phyloP scores from a whole-genome alignment of 2,113 vertebrate species.

The Semnornis frantzii region DNA sequence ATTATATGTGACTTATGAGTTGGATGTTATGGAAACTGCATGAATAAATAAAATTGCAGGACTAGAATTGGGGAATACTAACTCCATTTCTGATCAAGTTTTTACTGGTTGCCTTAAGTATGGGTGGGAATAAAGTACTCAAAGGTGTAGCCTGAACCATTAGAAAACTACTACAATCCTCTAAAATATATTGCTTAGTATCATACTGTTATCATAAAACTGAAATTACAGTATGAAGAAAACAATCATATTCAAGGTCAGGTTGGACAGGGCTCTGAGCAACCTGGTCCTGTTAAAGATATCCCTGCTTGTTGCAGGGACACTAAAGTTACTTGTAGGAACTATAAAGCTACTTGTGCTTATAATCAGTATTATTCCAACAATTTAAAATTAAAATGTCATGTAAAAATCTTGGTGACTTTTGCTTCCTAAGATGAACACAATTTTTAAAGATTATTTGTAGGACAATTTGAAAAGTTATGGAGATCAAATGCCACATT shows the following conservation, averaged over 20 bases:
- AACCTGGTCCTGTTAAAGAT: too few species aligned
- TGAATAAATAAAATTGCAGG: slow-evolving; percentile 25
- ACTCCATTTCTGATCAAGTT: background rate
- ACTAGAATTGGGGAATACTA: background rate
- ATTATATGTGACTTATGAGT: background rate
- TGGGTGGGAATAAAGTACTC: background rate
- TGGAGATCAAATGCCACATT: background rate
- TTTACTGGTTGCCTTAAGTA: background rate
- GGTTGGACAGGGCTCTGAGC: too few species aligned
- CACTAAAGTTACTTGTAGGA: background rate
- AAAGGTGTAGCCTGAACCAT: background rate
- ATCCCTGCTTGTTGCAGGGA: too few species aligned
- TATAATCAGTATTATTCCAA: background rate
- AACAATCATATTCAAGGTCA: background rate
- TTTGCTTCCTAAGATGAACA: background rate
- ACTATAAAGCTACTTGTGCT: background rate
- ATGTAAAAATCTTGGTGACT: background rate
- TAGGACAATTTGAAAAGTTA: background rate
- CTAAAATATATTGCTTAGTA: background rate
- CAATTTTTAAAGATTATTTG: background rate
- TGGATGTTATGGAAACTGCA: slow-evolving; percentile 16
- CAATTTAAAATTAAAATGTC: background rate
- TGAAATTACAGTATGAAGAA: background rate
- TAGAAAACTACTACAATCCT: background rate
- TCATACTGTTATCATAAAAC: background rate